These are phyloP conservation scores for Enteromius viviparus DNA, from an alignment of 2,797 vertebrate species.

Conservation along the genomic window DNA sequence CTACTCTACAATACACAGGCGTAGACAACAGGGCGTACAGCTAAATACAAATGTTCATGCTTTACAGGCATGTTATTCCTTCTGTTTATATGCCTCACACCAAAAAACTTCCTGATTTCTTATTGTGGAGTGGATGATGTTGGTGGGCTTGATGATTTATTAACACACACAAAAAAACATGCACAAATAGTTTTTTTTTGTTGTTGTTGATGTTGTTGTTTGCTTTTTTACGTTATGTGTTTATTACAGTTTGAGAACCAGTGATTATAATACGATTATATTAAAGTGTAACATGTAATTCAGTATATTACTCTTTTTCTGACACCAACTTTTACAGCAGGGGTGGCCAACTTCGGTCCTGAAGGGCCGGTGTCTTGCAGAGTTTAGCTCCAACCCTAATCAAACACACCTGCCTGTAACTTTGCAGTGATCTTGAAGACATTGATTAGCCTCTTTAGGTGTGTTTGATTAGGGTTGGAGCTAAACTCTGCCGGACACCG, in stretches of 20 bases:
- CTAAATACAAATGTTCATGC: slow-evolving; percentile 77
- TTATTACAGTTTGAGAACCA: not conserved
- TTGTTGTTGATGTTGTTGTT: too few species aligned
- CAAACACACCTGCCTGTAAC: too few species aligned
- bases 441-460: too few species aligned
- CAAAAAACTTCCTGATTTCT: slow-evolving; percentile 70
- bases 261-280: not conserved
- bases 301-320: not conserved
- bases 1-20: slow-evolving; percentile 80
- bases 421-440: too few species aligned
- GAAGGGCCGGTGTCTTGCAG: too few species aligned
- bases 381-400: too few species aligned
- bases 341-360: too few species aligned
- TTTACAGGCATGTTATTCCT: slow-evolving; percentile 77
- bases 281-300: not conserved
- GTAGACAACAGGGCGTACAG: slow-evolving; percentile 75
- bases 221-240: not conserved
- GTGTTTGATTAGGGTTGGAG: too few species aligned
- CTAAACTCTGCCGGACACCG: too few species aligned
- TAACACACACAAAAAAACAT: not conserved
- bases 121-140: slow-evolving; percentile 56
- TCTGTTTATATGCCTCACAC: slow-evolving; percentile 72
- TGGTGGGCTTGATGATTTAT: not conserved
- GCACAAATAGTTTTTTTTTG: not conserved
- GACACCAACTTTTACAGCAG: not conserved